These are phyloP conservation scores for Saccopteryx leptura DNA, from an alignment of 2,113 vertebrate genomes.

Conservation along the genomic window DNA sequence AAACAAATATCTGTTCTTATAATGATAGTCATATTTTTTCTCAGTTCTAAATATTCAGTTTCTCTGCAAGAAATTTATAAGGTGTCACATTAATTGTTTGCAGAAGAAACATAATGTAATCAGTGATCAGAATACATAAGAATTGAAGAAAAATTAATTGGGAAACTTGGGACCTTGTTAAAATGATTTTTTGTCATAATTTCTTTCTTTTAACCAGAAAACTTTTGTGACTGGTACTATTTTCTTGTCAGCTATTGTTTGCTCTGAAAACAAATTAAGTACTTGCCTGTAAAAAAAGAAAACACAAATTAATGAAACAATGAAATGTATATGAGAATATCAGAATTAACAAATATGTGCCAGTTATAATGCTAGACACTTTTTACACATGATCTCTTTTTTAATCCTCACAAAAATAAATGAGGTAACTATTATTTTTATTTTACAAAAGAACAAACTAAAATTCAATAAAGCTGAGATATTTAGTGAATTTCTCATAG, in stretches of 20 bases:
- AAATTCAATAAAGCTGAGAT: slow-evolving; percentile 26
- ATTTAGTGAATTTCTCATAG: not conserved
- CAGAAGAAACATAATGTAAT: slow-evolving; percentile 78
- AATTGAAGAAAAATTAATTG: slow-evolving; percentile 83
- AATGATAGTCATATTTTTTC: slow-evolving; percentile 41
- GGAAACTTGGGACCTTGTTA: slow-evolving; percentile 85
- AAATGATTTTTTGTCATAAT: slow-evolving; percentile 80
- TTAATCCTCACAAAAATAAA: slow-evolving; percentile 13
- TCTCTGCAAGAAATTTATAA: slow-evolving; percentile 80
- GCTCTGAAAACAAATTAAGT: slow-evolving; percentile 67
- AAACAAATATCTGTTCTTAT: slow-evolving; percentile 42
- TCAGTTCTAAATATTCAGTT: slow-evolving; percentile 79
- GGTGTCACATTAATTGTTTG: slow-evolving; percentile 84
- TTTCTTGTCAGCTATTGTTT: slow-evolving; percentile 41
- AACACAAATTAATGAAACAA: slow-evolving; percentile 40
- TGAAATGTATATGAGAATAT: slow-evolving; percentile 23
- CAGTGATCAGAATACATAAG: slow-evolving; percentile 80
- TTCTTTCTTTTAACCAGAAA: slow-evolving; percentile 74
- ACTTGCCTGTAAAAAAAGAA: slow-evolving; percentile 12
- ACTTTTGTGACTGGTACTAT: slow-evolving; percentile 53
- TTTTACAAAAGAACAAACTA: slow-evolving; percentile 2
- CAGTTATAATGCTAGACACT: not conserved
- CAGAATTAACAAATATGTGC: slow-evolving; percentile 36
- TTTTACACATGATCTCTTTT: slow-evolving; percentile 29
- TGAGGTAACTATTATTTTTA: not conserved